Evolutionary conservation across 2,797 vertebrate genomes (phyloP), one percentile per base, ranked within the genome.

Genomic region (Sebastes variabilis): DNA sequence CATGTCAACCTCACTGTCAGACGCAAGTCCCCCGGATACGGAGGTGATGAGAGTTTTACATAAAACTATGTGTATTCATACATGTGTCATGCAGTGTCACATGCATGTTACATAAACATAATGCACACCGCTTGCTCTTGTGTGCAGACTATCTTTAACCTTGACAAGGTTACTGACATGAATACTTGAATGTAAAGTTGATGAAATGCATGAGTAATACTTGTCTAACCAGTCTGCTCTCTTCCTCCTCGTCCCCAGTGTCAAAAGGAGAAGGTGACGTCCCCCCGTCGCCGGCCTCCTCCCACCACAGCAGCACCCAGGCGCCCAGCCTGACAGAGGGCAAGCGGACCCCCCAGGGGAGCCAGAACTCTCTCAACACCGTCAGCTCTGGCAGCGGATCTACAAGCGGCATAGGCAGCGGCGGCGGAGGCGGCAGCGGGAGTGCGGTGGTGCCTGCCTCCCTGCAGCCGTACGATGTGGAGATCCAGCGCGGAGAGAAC

Each of bases 341-440:
- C 92, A 99, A 99, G 90, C 96, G 97, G 24, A 99, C 98, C 0
- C 98, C 98, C 0, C 98, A 99, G 92, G 98, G 98, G 65, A 99
- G 98, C 94, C 98, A 99, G 95, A 99, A 99, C 95, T 99, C 98
- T 0, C 95, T 99, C 34, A 99, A 98, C 95, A 99, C 98, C 0
- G 98, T 99, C 85, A 99, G 98, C 95, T 99, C 98, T 0, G 98
- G 98, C 91, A 99, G 98, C 1, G 98, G 98, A 62, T 99, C 98
- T 80, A 99, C 98, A 89, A 98, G 98, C 0, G 98, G 98, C 55
- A 99, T 99, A 0, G 98, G 98, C 86, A 98, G 98, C 0, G 98
- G 98, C 0, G 95, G 95, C 0, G 95, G 95, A 11, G 95, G 96
- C 0, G 95, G 96, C 38, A 94, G 94, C 0, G 95, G 95, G 8